Percentiles rank a stretch among this genome's conserved stretches.
Conservation (phyloP, 2,113 vertebrate genomes). For the Anolis sagrei region DNA sequence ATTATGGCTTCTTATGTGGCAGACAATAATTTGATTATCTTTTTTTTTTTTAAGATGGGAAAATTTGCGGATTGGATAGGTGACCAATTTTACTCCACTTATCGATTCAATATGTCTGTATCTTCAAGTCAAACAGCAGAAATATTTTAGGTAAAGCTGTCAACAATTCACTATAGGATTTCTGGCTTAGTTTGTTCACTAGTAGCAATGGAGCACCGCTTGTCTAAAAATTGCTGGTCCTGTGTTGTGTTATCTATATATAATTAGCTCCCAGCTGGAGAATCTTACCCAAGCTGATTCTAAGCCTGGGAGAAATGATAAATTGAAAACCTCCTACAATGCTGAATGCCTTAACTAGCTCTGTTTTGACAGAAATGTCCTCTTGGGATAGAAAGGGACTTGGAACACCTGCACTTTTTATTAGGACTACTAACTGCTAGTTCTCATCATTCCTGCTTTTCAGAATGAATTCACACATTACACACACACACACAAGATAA, state of each 20-base stretch:
- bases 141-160: not conserved
- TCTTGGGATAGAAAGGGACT: not conserved
- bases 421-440: not conserved
- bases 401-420: not conserved
- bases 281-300: not conserved
- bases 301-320: not conserved
- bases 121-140: not conserved
- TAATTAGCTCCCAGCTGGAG: not conserved
- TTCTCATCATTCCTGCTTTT: not conserved
- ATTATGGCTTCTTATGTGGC: not conserved
- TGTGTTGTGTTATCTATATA: accelerated
- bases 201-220: not conserved
- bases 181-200: not conserved
- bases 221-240: not conserved
- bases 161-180: not conserved
- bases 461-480: not conserved
- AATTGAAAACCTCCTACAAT: not conserved
- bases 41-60: not conserved
- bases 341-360: not conserved
- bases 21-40: not conserved
- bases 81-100: no score
- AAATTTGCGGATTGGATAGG: not conserved
- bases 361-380: conserved; percentile 5
- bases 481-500: not conserved
- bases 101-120: not conserved